Evolutionary conservation across 2,113 vertebrate species (phyloP).

Genomic region (Mus pahari): DNA sequence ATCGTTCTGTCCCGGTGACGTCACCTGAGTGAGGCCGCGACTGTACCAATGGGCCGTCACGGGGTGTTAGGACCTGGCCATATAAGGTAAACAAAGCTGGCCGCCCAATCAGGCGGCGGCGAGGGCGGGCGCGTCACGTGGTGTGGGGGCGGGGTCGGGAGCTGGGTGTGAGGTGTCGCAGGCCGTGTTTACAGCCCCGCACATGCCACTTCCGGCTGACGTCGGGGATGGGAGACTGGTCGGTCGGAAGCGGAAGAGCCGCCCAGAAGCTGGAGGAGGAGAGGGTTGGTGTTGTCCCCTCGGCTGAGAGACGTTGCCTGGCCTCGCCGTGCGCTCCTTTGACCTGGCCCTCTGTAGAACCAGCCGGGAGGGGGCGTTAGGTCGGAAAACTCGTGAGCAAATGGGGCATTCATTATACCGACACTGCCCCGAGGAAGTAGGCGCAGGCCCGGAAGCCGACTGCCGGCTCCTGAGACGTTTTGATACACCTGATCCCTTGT

Average conservation of each 20-base stretch:
- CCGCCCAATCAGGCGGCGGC: constrained; percentile 87
- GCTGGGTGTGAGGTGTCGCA: constrained; percentile 74
- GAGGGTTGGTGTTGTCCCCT: fast-evolving
- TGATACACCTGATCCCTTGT: neutral
- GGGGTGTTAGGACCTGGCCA: constrained; percentile 91
- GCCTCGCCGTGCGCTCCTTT: neutral
- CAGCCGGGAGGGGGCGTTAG: too few relatives aligned
- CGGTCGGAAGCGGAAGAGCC: fast-evolving
- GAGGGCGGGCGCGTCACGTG: constrained; percentile 77
- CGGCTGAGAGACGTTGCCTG: neutral
- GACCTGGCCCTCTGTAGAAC: neutral
- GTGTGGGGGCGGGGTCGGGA: constrained; percentile 8
- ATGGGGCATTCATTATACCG: neutral
- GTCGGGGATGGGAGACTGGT: neutral
- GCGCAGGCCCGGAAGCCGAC: neutral
- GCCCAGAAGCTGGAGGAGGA: neutral
- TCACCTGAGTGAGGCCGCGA: constrained; percentile 86
- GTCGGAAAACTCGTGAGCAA: neutral
- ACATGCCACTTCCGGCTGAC: constrained; percentile 81
- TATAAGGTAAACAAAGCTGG: constrained; percentile 95
- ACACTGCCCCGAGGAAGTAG: neutral
- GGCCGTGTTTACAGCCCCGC: constrained; percentile 80
- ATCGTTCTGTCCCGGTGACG: constrained; percentile 76
- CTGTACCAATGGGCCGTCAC: constrained; percentile 87
- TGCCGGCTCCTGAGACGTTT: neutral